A percentile compares a stretch with the other conserved stretches of the same genome.
These are phyloP conservation scores for Napeogenes sylphis DNA, from an alignment of 2,888 invertebrate genomes.

Conservation along the genomic window DNA sequence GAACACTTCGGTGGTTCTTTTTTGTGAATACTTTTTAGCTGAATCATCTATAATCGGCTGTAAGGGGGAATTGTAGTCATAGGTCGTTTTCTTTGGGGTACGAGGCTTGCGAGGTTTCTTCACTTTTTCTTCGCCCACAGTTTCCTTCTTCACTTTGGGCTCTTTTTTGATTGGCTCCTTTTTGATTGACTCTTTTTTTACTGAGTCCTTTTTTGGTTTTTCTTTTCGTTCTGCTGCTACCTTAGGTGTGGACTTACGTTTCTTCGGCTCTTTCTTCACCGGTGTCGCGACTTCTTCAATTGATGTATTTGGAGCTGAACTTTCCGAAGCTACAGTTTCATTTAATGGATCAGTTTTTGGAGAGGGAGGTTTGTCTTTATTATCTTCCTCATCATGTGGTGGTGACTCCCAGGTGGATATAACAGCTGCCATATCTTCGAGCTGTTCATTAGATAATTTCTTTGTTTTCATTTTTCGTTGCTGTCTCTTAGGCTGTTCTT, in stretches of 20 bases:
- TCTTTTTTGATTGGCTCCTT: slow-evolving; percentile 34
- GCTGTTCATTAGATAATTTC: slow-evolving; percentile 51
- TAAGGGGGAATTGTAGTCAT: slow-evolving; percentile 51
- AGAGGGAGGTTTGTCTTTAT: slow-evolving; percentile 35
- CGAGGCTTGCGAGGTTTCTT: slow-evolving; percentile 61
- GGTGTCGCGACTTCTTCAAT: slow-evolving; percentile 22
- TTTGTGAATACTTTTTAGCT: slow-evolving; percentile 33
- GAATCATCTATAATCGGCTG: slow-evolving; percentile 48
- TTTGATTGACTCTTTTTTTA: slow-evolving; percentile 36
- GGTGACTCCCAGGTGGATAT: slow-evolving; percentile 64
- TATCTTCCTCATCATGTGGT: slow-evolving; percentile 45
- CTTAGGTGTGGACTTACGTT: slow-evolving; percentile 49
- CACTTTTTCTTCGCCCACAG: slow-evolving; percentile 40
- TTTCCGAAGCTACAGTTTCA: slow-evolving; percentile 14
- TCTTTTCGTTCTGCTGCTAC: slow-evolving; percentile 39
- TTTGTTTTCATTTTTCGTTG: slow-evolving; percentile 33
- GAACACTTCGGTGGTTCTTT: slow-evolving; percentile 14
- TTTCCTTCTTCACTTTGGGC: slow-evolving; percentile 37
- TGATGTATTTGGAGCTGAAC: slow-evolving; percentile 5
- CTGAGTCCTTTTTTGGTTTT: slow-evolving; percentile 40
- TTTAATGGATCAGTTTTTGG: slow-evolving; percentile 23
- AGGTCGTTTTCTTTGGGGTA: slow-evolving; percentile 48
- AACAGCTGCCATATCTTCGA: slow-evolving; percentile 55
- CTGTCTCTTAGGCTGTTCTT: slow-evolving; percentile 29
- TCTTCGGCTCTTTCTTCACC: slow-evolving; percentile 50